Evolutionary conservation across 2,888 invertebrate genomes (phyloP).

Genomic region (Coleophora flavipennella): DNA sequence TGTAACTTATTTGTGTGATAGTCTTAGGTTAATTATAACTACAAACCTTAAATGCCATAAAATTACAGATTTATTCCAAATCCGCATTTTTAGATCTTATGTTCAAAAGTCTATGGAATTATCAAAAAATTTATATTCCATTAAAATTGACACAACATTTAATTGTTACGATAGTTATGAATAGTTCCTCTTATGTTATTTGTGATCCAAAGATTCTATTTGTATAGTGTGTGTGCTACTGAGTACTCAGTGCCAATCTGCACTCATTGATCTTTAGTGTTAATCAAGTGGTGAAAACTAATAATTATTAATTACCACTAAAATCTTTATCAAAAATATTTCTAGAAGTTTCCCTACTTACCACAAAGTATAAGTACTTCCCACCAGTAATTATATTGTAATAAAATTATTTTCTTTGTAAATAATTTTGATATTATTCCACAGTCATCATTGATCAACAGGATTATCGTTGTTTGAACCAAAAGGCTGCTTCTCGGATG

Average conservation of each 20-base stretch:
- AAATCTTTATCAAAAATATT: too few species aligned
- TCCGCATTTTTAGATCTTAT: slow-evolving; percentile 56
- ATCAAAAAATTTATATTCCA: slow-evolving; percentile 27
- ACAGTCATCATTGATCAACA: slow-evolving; percentile 68
- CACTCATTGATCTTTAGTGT: slow-evolving; percentile 45
- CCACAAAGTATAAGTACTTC: slow-evolving; percentile 21
- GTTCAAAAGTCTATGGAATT: slow-evolving; percentile 20
- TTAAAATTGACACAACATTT: slow-evolving; percentile 8
- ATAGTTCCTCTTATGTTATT: slow-evolving; percentile 69
- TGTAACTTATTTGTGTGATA: slow-evolving; percentile 67
- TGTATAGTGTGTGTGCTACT: slow-evolving; percentile 40
- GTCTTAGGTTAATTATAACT: slow-evolving; percentile 53
- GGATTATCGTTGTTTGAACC: slow-evolving; percentile 56
- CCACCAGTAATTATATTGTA: slow-evolving; percentile 53
- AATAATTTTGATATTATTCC: slow-evolving; percentile 60
- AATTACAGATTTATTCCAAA: slow-evolving; percentile 53
- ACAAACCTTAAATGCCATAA: slow-evolving; percentile 58
- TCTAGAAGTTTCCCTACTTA: too few species aligned
- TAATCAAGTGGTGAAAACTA: slow-evolving; percentile 33
- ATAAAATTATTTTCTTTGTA: slow-evolving; percentile 50
- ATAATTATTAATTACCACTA: background rate
- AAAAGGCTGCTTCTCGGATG: slow-evolving; percentile 71
- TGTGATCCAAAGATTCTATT: slow-evolving; percentile 68
- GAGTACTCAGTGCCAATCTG: slow-evolving; percentile 51
- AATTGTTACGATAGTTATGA: slow-evolving; percentile 35